Base-by-base conservation (phyloP, 92 coral and sea anemone species). In the Meandrina meandrites region DNA sequence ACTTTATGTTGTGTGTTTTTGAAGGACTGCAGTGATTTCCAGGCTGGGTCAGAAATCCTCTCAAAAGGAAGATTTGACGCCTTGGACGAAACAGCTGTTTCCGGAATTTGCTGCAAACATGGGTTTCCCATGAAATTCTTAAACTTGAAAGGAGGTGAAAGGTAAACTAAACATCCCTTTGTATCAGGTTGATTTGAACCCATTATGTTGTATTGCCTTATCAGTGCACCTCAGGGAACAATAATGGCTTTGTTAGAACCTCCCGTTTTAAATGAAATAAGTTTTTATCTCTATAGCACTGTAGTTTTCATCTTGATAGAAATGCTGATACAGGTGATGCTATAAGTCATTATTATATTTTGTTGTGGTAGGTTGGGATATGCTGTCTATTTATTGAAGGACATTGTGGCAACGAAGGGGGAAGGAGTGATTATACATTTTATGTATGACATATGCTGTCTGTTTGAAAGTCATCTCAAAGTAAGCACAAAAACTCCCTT, bases 81-180 rank as follows among this genome's bases (percentile, higher is more conserved):
- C 76, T 79, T 91, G 12, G 91, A 88, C 77, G 94, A 91, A 85
- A 91, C 94, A 57, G 94, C 91, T 84, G 90, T 91, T 87, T 92
- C 76, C 82, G 92, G 94, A 11, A 47, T 92, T 58, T 53, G 90
- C 68, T 92, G 94, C 80, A 85, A 86, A 57, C 94, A 92, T 83
- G 90, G 92, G 34, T 67, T 92, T 66, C 92, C 94, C 28, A 75
- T 90, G 79, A 78, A 66, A 66, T 92, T 89, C 82, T 42, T 92
- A 54, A 92, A 92, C 60, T 47, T 92, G 68, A 92, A 92, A 86
- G 90, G 92, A 37, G 94, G 91, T 73, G 94, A 91, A 80, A 89
- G 90, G 94, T 92, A 84, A 67, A 28, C 56, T 67, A n/a, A 35
- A 53, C 28, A 76, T 42, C 35, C 54, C 24, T 7, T 42, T 51